Base-by-base conservation (phyloP, 1,140 invertebrate genomes). In the Lepidurus arcticus region DNA sequence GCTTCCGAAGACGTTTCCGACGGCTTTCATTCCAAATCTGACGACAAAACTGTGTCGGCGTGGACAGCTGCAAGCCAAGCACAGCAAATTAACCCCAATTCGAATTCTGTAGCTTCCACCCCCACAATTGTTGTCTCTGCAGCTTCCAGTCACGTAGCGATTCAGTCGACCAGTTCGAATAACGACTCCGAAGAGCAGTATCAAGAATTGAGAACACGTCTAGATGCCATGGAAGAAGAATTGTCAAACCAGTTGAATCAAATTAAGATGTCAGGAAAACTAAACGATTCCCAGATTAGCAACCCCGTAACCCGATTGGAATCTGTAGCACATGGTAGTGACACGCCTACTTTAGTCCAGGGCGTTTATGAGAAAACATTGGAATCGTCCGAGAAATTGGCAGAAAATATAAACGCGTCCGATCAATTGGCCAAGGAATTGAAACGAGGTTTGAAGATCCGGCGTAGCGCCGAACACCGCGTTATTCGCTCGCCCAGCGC, bases 401-500 rank as follows among this genome's bases (percentile, higher is more conserved):
- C 86, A 65, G 84, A 84, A 74, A 87, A 85, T 81, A 89, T 88
- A 74, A 86, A 87, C 10, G 88, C 86, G 9, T 90, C 91, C 0
- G 91, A 93, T 82, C 88, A 92, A 80, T 84, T 93, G 75, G 91
- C 91, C 5, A 88, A 88, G 79, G 86, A 88, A 78, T 84, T 93
- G 43, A 91, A 90, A 80, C 89, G 89, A 81, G 91, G 92, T 83
- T 84, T 93, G 73, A 92, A 91, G 83, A 93, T 93, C 77, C 86
- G 91, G 75, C 85, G 86, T 75, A 90, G 89, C 53, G 84, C 86
- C 53, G 90, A 92, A 82, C 87, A 89, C 44, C 90, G 90, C 83
- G 88, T 93, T 21, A 92, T 93, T 80, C 85, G 92, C 81, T 93
- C 92, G 3, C 92, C 92, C 1, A 93, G 92, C 83, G 92, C 91